A percentile compares a stretch with the other conserved stretches of the same genome.
Evolutionary conservation across 2,797 vertebrate species (phyloP).

Genomic region (Enoplosus armatus): DNA sequence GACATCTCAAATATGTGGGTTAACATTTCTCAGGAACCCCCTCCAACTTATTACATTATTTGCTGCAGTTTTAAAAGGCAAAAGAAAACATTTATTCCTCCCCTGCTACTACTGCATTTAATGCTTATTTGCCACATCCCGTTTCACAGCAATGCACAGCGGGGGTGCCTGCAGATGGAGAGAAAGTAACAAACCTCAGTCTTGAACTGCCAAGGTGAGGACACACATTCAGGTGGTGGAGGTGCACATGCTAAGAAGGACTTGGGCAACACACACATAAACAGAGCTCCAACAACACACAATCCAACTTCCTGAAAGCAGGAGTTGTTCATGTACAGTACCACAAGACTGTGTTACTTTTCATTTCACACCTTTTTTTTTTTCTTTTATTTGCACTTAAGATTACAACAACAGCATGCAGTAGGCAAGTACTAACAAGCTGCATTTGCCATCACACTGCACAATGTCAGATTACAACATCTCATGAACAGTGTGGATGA

Average conservation of each 20-base stretch:
- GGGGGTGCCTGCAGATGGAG: background rate
- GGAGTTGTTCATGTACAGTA: background rate
- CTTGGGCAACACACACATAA: background rate
- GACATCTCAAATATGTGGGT: background rate
- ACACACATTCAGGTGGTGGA: background rate
- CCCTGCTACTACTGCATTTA: background rate
- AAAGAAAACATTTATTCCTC: background rate
- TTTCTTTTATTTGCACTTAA: background rate
- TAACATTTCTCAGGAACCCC: background rate
- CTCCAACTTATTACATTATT: background rate
- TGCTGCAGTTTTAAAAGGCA: background rate
- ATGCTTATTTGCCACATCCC: constrained; percentile 5
- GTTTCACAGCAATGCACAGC: background rate
- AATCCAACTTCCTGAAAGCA: background rate
- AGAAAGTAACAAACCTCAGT: background rate
- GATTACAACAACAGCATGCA: background rate
- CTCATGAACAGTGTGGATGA: background rate
- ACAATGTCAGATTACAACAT: constrained; percentile 14
- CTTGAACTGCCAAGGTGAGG: background rate
- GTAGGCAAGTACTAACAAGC: background rate
- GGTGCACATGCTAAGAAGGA: background rate
- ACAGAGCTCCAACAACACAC: background rate
- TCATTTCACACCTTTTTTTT: background rate
- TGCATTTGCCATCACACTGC: constrained; percentile 2
- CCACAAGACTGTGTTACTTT: background rate